Evolutionary conservation across 2,888 invertebrate species (phyloP).

Genomic region (Xestoiulus laeticollis): DNA sequence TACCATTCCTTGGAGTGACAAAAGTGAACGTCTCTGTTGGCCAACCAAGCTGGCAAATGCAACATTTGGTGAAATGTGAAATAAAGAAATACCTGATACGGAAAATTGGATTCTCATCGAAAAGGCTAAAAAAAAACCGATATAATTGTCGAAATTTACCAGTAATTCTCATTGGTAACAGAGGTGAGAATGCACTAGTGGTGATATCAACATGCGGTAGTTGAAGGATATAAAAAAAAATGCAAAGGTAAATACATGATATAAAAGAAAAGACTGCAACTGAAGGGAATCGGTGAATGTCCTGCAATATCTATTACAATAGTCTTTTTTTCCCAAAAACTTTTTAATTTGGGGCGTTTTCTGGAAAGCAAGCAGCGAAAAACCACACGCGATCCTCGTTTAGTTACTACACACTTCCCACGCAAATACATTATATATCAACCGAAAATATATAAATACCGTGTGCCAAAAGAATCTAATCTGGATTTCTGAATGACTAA

Average conservation of each 20-base stretch:
- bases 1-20: not conserved
- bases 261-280: not conserved
- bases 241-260: not conserved
- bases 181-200: not conserved
- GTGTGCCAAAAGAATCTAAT: not conserved
- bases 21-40: conserved; percentile 11
- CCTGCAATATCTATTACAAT: not conserved
- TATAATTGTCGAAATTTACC: not conserved
- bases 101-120: conserved; percentile 10
- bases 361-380: conserved; percentile 15
- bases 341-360: conserved; percentile 41
- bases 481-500: not conserved
- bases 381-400: conserved; percentile 32
- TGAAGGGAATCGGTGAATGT: conserved; percentile 39
- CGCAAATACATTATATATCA: not conserved
- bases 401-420: not conserved
- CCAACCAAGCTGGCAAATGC: not conserved
- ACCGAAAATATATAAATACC: not conserved
- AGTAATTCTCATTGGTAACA: not conserved
- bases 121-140: not conserved
- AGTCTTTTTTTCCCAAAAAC: not conserved
- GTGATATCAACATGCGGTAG: not conserved
- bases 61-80: not conserved
- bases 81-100: not conserved
- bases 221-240: not conserved